Evolutionary conservation across 2,888 invertebrate genomes (phyloP).

Genomic region (Gasteruption jaculator): DNA sequence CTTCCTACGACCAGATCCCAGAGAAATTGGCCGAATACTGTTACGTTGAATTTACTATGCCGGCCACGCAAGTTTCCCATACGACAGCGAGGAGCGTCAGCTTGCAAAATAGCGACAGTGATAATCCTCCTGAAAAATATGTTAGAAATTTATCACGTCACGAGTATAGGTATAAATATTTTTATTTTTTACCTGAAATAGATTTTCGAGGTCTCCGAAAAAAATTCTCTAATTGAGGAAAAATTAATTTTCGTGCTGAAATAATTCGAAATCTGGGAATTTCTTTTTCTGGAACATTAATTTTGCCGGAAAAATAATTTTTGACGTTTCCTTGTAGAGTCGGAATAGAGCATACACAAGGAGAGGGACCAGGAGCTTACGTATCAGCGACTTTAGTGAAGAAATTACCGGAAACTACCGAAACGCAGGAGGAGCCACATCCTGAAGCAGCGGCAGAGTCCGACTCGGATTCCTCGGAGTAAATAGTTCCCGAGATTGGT

Average conservation of each 20-base stretch:
- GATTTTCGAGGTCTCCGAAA: not conserved
- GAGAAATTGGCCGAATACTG: slow-evolving; percentile 85
- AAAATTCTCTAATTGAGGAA: not conserved
- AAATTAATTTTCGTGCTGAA: slow-evolving; percentile 4
- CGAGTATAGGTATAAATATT: slow-evolving; percentile 72
- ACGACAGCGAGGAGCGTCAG: slow-evolving; percentile 94
- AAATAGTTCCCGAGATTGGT: slow-evolving; percentile 23
- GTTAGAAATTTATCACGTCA: slow-evolving; percentile 94
- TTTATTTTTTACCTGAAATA: not conserved
- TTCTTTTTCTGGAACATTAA: not conserved
- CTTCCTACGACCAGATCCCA: slow-evolving; percentile 96
- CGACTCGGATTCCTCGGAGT: slow-evolving; percentile 57
- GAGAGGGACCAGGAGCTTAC: slow-evolving; percentile 67
- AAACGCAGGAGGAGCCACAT: slow-evolving; percentile 48
- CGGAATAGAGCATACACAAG: slow-evolving; percentile 83
- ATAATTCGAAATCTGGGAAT: slow-evolving; percentile 1
- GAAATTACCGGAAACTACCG: slow-evolving; percentile 42
- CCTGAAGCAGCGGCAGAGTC: slow-evolving; percentile 52
- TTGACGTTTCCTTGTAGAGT: slow-evolving; percentile 68
- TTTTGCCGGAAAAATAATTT: no score
- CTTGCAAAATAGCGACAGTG: slow-evolving; percentile 78
- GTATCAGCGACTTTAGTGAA: slow-evolving; percentile 59
- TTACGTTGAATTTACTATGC: slow-evolving; percentile 97
- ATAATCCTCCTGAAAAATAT: slow-evolving; percentile 95
- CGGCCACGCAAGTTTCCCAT: slow-evolving; percentile 91